phyloP scores from a whole-genome alignment of 2,888 invertebrate species.

The Listrodromus nycthemerus region DNA sequence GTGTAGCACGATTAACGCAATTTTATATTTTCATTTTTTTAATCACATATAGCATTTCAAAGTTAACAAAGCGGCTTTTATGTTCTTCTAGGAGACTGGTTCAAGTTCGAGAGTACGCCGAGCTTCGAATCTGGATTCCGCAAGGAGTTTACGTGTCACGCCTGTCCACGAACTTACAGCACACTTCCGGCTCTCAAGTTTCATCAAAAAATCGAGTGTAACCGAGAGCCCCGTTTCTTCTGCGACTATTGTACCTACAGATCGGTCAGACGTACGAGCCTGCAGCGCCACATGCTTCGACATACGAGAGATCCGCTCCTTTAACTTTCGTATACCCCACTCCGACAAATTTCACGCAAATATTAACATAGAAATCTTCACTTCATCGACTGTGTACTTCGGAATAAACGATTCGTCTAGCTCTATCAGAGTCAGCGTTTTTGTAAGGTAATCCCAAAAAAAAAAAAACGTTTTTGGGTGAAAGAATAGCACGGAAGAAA shows the following conservation, averaged over 20 bases:
- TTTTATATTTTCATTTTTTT: neutral
- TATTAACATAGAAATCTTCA: no score
- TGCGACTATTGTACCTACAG: constrained; percentile 78
- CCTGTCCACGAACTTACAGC: constrained; percentile 74
- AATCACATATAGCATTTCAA: neutral
- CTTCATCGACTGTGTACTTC: constrained; percentile 11
- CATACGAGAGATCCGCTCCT: constrained; percentile 60
- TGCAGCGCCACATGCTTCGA: constrained; percentile 75
- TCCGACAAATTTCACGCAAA: no score
- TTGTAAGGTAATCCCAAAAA: neutral
- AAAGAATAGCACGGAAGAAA: neutral
- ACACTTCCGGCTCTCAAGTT: constrained; percentile 72
- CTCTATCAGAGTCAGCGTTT: neutral
- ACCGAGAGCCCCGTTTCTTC: constrained; percentile 73
- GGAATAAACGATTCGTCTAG: constrained; percentile 25
- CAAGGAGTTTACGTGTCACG: constrained; percentile 69
- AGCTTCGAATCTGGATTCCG: constrained; percentile 35
- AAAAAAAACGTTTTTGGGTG: neutral
- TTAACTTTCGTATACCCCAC: neutral
- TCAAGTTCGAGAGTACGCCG: constrained; percentile 32
- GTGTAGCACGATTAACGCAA: constrained; percentile 21
- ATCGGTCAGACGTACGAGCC: constrained; percentile 75
- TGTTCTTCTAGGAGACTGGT: constrained; percentile 53
- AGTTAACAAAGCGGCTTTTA: constrained; percentile 26
- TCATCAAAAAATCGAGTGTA: constrained; percentile 76